Evolutionary conservation across 2,888 invertebrate genomes (phyloP).

Genomic region (Drosophila prolongata): DNA sequence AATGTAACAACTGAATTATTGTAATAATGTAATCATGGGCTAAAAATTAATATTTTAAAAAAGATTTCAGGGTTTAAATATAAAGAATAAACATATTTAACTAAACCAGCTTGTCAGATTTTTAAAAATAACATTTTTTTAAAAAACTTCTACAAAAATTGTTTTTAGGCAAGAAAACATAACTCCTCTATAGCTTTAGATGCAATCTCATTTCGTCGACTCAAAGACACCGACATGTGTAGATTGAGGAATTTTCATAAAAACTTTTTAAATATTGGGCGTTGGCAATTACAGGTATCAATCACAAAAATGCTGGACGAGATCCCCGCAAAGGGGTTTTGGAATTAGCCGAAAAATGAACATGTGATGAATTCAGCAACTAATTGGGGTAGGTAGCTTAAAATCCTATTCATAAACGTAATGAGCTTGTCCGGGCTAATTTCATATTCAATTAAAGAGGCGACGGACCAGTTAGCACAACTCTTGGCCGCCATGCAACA

Average conservation of each 20-base stretch:
- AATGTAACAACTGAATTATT: too few species aligned
- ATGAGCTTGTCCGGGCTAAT: conserved; percentile 50
- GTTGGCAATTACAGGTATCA: conserved; percentile 28
- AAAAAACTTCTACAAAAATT: too few species aligned
- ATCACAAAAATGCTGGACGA: conserved; percentile 14
- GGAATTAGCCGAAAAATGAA: conserved; percentile 12
- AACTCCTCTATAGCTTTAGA: too few species aligned
- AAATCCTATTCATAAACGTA: conserved; percentile 69
- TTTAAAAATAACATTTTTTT: too few species aligned
- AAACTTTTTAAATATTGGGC: conserved; percentile 1
- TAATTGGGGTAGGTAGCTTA: conserved; percentile 59
- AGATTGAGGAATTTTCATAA: neutral
- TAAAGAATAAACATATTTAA: too few species aligned
- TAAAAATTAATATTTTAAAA: too few species aligned
- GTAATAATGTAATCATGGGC: too few species aligned
- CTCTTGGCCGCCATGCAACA: conserved; percentile 60
- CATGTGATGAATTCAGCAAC: conserved; percentile 60
- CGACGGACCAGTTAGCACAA: conserved; percentile 39
- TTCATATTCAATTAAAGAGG: conserved; percentile 61
- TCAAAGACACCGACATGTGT: neutral
- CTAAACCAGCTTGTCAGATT: too few species aligned
- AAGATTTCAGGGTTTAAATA: too few species aligned
- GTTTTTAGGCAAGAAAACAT: too few species aligned
- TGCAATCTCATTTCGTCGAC: neutral
- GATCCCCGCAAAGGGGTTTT: conserved; percentile 21